Base-by-base conservation (phyloP, 2,113 vertebrate species). In the Centropristis striata region DNA sequence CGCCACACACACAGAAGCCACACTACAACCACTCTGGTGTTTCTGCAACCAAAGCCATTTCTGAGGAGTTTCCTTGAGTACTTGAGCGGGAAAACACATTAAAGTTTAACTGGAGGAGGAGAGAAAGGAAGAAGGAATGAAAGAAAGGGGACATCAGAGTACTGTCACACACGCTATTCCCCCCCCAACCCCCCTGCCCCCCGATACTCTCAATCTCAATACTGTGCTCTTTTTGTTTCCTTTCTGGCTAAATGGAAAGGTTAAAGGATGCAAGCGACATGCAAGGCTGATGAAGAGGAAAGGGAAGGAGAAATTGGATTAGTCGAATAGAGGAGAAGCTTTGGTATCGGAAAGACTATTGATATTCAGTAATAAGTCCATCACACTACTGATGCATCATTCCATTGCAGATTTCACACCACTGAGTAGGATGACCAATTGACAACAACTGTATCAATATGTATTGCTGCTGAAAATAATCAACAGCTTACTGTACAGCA, bases 21-120 rank as follows among this genome's bases (percentile, higher is more conserved):
- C 87, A 87, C 80, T 44, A 64, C 49, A 71, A 76, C 83, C 89
- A 87, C 87, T 92, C 81, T 77, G 85, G 84, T 89, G 85, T 87
- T 92, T 88, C 84, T 95, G 93, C 94, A 93, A 87, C 84, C 83
- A 88, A 91, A 94, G 93, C 93, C 91, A 92, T 95, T 95, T 94
- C 81, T 89, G 80, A 90, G 84, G 81, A 90, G 87, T 92, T 94
- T 90, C 86, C 84, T 85, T 93, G 85, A 93, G 91, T 92, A 92
- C 86, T 88, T 90, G 79, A 92, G 92, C 46, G 81, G 89, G 84
- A 86, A 87, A 87, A 86, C 85, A 86, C 93, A 95, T 95, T 91
- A 95, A 95, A 93, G 81, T 92, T 95, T 94, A 90, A 95, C 84
- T 46, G 25, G 58, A 64, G 70, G 36, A 80, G 71, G 58, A 69